Evolutionary conservation across 1,140 invertebrate genomes (phyloP).

Genomic region (Aleiodes sp.): DNA sequence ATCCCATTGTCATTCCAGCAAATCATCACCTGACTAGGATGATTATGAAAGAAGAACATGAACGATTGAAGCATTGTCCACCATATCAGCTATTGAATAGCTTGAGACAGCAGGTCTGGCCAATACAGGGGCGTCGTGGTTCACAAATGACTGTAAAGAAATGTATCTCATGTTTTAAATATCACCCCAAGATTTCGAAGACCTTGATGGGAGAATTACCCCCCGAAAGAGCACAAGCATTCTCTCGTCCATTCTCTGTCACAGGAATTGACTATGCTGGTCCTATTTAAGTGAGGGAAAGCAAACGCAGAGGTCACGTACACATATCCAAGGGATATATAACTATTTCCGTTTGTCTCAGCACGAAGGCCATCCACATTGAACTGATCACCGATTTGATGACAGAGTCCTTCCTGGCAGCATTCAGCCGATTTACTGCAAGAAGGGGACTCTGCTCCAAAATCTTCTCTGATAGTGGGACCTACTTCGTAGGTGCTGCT

Average conservation of each 20-base stretch:
- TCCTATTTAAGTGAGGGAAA: conserved; percentile 39
- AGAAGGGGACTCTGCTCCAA: conserved; percentile 11
- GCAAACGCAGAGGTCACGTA: not conserved
- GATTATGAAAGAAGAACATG: conserved; percentile 36
- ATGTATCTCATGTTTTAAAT: conserved; percentile 40
- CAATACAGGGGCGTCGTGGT: conserved; percentile 31
- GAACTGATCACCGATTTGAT: conserved; percentile 45
- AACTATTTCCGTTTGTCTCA: conserved; percentile 42
- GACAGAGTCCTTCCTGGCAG: conserved; percentile 36
- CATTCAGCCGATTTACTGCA: conserved; percentile 24
- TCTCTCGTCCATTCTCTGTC: conserved; percentile 39
- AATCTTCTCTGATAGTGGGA: conserved; percentile 32
- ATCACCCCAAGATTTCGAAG: conserved; percentile 13
- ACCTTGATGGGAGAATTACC: conserved; percentile 10
- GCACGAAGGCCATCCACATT: conserved; percentile 44
- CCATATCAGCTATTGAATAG: conserved; percentile 38
- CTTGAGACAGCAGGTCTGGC: conserved; percentile 41
- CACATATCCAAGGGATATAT: conserved; percentile 40
- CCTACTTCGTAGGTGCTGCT: conserved; percentile 27
- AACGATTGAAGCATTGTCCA: conserved; percentile 44
- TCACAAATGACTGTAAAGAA: conserved; percentile 28
- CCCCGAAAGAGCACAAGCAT: not conserved
- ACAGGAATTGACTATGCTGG: conserved; percentile 51
- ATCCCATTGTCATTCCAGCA: conserved; percentile 36
- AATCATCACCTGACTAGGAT: conserved; percentile 28